Evolutionary conservation across 2,797 vertebrate species (phyloP).

Genomic region (Leptatherina wallacei): DNA sequence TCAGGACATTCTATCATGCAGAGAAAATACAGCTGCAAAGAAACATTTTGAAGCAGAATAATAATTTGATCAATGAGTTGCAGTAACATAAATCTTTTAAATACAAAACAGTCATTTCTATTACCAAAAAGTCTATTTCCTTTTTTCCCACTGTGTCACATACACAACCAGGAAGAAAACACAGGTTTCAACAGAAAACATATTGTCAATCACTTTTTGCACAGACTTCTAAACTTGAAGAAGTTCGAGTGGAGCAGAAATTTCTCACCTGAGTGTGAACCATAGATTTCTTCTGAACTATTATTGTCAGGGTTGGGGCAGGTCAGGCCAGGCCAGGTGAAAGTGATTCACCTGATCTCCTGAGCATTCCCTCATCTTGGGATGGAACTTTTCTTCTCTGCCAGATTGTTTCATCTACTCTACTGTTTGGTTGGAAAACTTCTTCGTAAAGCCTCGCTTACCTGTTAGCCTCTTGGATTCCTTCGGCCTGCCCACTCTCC

Average conservation of each 20-base stretch:
- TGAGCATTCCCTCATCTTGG: no score
- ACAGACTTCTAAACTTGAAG: constrained; percentile 37
- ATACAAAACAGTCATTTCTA: constrained; percentile 22
- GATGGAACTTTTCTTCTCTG: no score
- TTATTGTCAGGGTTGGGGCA: neutral
- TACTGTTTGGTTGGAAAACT: no score
- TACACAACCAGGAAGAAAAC: constrained; percentile 51
- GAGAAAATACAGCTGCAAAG: neutral
- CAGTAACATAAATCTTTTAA: constrained; percentile 36
- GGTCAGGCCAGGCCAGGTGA: no score
- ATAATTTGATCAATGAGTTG: constrained; percentile 27
- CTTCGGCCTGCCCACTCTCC: no score
- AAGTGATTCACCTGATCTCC: no score
- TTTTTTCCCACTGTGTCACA: constrained; percentile 28
- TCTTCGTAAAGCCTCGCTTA: no score
- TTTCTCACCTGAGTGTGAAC: neutral
- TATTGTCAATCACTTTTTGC: constrained; percentile 46
- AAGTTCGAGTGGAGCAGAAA: constrained; percentile 35
- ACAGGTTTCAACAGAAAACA: constrained; percentile 53
- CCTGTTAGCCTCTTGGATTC: no score
- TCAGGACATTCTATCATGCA: neutral
- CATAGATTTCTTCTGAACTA: constrained; percentile 1
- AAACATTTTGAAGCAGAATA: constrained; percentile 18
- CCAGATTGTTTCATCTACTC: no score
- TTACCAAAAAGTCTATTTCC: constrained; percentile 50